phyloP scores from a whole-genome alignment of 37 sponge, comb jelly and placozoan genomes.

The Cladorhizidae sp. region DNA sequence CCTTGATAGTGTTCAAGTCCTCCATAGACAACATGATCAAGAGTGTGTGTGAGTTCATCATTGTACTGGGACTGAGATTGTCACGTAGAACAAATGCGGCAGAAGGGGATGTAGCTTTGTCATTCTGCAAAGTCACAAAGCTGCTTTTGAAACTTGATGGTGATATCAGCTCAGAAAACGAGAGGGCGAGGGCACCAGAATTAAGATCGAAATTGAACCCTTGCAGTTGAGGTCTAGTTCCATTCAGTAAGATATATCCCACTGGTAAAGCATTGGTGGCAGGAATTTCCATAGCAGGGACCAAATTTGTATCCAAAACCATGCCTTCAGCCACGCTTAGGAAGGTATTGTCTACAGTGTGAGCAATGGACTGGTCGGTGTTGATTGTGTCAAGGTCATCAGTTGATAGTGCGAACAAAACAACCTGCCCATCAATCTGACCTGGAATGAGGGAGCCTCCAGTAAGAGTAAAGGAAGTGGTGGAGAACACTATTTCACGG shows the following conservation, averaged over 20 bases:
- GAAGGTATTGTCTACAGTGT: constrained; percentile 55
- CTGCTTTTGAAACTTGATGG: constrained; percentile 61
- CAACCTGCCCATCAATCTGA: constrained; percentile 29
- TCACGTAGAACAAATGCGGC: constrained; percentile 20
- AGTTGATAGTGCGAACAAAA: constrained; percentile 30
- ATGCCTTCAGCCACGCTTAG: constrained; percentile 52
- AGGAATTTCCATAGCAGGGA: constrained; percentile 46
- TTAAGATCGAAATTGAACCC: constrained; percentile 74
- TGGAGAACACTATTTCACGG: background rate
- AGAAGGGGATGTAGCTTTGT: constrained; percentile 22
- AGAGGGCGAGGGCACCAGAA: constrained; percentile 46
- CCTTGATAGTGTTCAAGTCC: constrained; percentile 58
- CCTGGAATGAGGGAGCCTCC: constrained; percentile 47
- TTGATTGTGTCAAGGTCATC: constrained; percentile 49
- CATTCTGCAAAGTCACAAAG: constrained; percentile 59
- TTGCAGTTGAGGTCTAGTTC: constrained; percentile 58
- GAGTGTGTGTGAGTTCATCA: constrained; percentile 41
- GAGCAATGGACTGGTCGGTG: constrained; percentile 55
- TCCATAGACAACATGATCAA: constrained; percentile 24
- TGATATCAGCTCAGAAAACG: constrained; percentile 79
- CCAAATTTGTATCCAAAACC: constrained; percentile 50
- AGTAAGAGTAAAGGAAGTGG: constrained; percentile 37
- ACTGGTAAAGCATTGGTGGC: constrained; percentile 66
- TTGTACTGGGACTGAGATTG: constrained; percentile 21
- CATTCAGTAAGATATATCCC: constrained; percentile 70